phyloP scores from a whole-genome alignment of 2,888 invertebrate genomes.

The Exephanes ischioxanthus region DNA sequence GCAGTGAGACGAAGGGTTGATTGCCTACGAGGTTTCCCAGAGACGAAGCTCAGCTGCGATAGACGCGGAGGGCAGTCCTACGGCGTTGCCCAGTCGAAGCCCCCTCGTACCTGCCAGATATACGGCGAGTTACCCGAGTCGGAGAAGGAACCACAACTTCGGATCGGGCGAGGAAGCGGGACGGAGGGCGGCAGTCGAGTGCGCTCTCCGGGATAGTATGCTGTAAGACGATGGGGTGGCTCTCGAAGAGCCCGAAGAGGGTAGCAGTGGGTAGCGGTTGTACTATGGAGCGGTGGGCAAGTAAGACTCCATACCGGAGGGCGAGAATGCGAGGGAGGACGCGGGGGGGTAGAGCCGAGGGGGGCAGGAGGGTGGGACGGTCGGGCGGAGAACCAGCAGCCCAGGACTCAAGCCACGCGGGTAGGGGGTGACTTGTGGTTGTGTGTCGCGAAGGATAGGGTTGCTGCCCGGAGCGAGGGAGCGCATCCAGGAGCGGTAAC shows the following conservation, averaged over 20 bases:
- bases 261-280: not conserved
- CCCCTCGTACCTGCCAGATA: conserved; percentile 49
- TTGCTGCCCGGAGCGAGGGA: conserved; percentile 72
- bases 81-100: conserved; percentile 13
- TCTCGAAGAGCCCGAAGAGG: conserved; percentile 51
- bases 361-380: conserved; percentile 4
- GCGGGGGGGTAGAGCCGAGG: conserved; percentile 65
- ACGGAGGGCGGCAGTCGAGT: conserved; percentile 27
- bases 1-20: conserved; percentile 82
- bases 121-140: conserved; percentile 11
- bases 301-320: conserved; percentile 29
- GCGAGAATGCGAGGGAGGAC: conserved; percentile 57
- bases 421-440: conserved; percentile 82
- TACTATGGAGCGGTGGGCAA: conserved; percentile 19
- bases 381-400: conserved; percentile 74
- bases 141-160: conserved; percentile 66
- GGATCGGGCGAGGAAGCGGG: conserved; percentile 45
- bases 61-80: conserved; percentile 51
- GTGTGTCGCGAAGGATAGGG: conserved; percentile 83
- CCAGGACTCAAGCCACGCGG: conserved; percentile 65
- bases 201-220: conserved; percentile 49
- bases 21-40: conserved; percentile 80
- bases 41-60: conserved; percentile 64
- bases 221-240: conserved; percentile 61
- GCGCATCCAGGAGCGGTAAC: conserved; percentile 1